Evolutionary conservation across 2,888 invertebrate genomes (phyloP).

Genomic region (Campaea margaritaria): DNA sequence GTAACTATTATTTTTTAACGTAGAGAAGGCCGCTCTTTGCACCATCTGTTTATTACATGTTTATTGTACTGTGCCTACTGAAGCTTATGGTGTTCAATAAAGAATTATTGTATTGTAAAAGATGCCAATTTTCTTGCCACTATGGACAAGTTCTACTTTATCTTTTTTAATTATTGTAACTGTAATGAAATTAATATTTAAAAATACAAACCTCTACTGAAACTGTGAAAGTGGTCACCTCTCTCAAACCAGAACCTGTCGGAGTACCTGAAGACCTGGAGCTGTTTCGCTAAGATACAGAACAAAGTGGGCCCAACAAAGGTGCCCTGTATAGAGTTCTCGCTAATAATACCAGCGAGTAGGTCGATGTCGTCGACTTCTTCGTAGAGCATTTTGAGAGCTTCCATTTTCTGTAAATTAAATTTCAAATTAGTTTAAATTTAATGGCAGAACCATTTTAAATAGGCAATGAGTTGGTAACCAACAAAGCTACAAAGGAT

Average conservation of each 20-base stretch:
- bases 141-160: too few relatives aligned
- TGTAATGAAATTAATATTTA: neutral
- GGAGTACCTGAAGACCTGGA: constrained; percentile 60
- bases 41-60: too few relatives aligned
- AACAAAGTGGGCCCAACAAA: constrained; percentile 66
- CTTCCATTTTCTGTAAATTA: constrained; percentile 64
- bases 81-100: too few relatives aligned
- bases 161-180: neutral
- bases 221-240: constrained; percentile 69
- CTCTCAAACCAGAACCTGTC: constrained; percentile 74
- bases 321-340: constrained; percentile 59
- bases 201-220: constrained; percentile 57
- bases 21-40: too few relatives aligned
- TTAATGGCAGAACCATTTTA: too few relatives aligned
- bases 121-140: too few relatives aligned
- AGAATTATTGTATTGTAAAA: too few relatives aligned
- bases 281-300: constrained; percentile 68
- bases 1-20: too few relatives aligned
- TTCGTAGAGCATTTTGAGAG: constrained; percentile 59
- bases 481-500: too few relatives aligned
- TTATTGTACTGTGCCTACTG: too few relatives aligned
- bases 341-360: constrained; percentile 66
- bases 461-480: too few relatives aligned
- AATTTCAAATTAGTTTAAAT: neutral
- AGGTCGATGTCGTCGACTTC: constrained; percentile 67